These are phyloP conservation scores for Dolichopus griseipennis DNA, from an alignment of 2,888 invertebrate genomes.

Conservation along the genomic window DNA sequence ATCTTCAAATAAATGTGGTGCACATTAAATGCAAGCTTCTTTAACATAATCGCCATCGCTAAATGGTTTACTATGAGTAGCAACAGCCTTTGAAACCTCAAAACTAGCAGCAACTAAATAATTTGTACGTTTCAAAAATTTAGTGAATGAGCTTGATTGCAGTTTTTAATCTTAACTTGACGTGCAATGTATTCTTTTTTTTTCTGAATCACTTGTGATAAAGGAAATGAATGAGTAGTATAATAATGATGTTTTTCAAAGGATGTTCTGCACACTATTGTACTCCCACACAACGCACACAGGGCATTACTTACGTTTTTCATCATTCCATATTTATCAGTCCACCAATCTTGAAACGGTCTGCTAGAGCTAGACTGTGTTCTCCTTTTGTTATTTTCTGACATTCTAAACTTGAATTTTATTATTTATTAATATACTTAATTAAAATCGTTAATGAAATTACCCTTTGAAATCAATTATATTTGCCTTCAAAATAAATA, in stretches of 20 bases:
- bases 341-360: too few relatives aligned
- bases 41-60: conserved; percentile 22
- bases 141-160: conserved; percentile 1
- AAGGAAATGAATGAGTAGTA: conserved; percentile 8
- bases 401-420: conserved; percentile 1
- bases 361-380: conserved; percentile 7
- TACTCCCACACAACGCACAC: conserved; percentile 7
- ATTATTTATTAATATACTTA: background rate
- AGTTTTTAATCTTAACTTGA: too few relatives aligned
- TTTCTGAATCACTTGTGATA: too few relatives aligned
- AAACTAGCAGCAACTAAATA: too few relatives aligned
- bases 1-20: conserved; percentile 7
- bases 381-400: conserved; percentile 7
- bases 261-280: conserved; percentile 9
- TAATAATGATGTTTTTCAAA: conserved; percentile 7
- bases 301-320: conserved; percentile 5
- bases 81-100: too few relatives aligned
- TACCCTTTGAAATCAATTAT: conserved; percentile 8
- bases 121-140: conserved; percentile 15
- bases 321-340: too few relatives aligned
- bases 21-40: conserved; percentile 19
- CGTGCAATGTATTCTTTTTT: too few relatives aligned
- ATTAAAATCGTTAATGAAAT: conserved; percentile 8
- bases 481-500: conserved; percentile 5
- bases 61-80: too few relatives aligned